These are phyloP conservation scores for Acrobasis suavella DNA, from an alignment of 2,888 invertebrate species.

Conservation along the genomic window DNA sequence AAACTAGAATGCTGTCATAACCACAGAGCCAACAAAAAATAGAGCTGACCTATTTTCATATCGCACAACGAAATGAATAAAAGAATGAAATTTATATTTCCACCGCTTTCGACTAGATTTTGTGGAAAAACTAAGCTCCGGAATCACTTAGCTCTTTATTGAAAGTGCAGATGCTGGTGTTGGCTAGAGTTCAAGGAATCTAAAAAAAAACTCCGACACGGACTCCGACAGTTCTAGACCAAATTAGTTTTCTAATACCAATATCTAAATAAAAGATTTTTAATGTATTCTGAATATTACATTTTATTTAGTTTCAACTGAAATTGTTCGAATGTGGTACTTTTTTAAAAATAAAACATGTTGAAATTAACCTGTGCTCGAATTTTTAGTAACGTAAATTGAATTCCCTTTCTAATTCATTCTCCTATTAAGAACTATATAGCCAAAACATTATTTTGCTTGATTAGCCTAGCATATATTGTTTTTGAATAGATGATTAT, in stretches of 20 bases:
- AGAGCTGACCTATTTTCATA: conserved; percentile 5
- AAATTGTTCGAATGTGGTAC: no score
- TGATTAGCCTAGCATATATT: no score
- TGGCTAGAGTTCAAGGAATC: conserved; percentile 9
- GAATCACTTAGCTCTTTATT: conserved; percentile 19
- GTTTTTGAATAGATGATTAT: no score
- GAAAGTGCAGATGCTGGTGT: conserved; percentile 13
- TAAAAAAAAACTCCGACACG: neutral
- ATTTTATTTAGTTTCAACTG: neutral
- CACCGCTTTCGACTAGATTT: conserved; percentile 6
- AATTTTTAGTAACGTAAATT: no score
- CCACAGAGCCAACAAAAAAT: conserved; percentile 20
- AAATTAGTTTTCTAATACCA: conserved; percentile 2
- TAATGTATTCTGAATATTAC: neutral
- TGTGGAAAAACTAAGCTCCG: conserved; percentile 14
- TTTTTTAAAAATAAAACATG: no score
- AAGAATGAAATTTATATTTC: conserved; percentile 14
- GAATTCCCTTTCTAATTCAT: no score
- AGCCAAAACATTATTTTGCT: no score
- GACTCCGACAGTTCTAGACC: neutral
- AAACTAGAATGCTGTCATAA: conserved; percentile 12
- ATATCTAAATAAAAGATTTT: neutral
- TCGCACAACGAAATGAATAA: conserved; percentile 13
- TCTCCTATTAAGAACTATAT: no score
- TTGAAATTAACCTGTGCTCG: no score